These are phyloP conservation scores for Chaetodon trifasciatus DNA, from an alignment of 2,797 vertebrate genomes.

Conservation along the genomic window DNA sequence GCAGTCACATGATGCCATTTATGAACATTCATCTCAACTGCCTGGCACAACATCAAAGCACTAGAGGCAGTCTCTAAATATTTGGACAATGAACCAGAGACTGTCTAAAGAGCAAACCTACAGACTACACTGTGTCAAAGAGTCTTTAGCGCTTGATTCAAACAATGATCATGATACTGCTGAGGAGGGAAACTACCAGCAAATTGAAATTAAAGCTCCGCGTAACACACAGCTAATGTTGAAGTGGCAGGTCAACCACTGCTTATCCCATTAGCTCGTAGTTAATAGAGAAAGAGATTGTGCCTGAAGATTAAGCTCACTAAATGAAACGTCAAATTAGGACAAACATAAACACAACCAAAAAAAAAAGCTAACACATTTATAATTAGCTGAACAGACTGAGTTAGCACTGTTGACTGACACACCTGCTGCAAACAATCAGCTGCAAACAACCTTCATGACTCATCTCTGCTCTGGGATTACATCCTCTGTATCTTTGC, in stretches of 20 bases:
- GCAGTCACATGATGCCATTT: constrained; percentile 11
- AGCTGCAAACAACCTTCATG: not conserved
- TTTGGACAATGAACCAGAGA: not conserved
- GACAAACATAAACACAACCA: not conserved
- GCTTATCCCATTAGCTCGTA: not conserved
- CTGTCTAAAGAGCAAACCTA: not conserved
- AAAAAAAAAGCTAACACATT: not conserved
- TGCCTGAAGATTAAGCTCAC: not conserved
- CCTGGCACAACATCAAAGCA: not conserved
- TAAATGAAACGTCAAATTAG: constrained; percentile 24
- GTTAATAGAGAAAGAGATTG: not conserved
- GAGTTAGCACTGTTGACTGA: not conserved
- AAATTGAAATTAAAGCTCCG: not conserved
- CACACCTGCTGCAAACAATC: constrained; percentile 5
- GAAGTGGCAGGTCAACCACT: not conserved
- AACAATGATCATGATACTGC: not conserved
- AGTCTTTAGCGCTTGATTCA: not conserved
- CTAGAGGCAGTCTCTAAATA: not conserved
- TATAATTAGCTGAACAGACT: not conserved
- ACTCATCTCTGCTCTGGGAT: constrained; percentile 12
- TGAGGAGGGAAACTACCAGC: not conserved
- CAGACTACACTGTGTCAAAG: not conserved
- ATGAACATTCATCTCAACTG: constrained; percentile 1
- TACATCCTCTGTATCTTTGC: not conserved
- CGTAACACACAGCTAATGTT: not conserved